Evolutionary conservation across 2,113 vertebrate species (phyloP), one percentile per base, ranked within the genome.

Genomic region (Cryptoleucopteryx plumbea): DNA sequence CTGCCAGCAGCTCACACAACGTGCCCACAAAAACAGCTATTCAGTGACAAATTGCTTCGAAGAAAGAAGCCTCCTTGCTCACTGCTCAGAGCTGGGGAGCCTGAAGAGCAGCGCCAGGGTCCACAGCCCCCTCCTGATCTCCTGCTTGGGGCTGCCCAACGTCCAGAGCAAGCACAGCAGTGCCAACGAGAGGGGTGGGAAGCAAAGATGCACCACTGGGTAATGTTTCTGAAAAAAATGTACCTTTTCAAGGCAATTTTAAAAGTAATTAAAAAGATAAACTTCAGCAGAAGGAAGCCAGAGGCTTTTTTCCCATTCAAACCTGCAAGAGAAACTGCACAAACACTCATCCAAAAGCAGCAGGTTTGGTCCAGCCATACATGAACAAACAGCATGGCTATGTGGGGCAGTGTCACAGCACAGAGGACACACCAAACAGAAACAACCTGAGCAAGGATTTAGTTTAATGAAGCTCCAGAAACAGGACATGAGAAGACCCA

Each of bases 401-500:
- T 1, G 6, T 3, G 2, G 29, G 43, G 47, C 25, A 48, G 29
- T 31, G 22, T 11, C 58, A 25, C 4, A 1, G 20, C 14, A 32
- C 61, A 29, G 38, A 56, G 7, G 40, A 20, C 15, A 27, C 3
- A 1, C 2, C 3, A 5, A 40, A 31, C 7, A 25, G 34, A n/a
- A 68, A 42, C 40, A 55, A 77, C 22, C 20, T 4, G 0, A 20
- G 16, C 1, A 0, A 63, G 18, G 36, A 18, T 48, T 70, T 11
- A 48, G 38, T n/a, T 72, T 31, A 32, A 61, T 6, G 3, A 65
- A 66, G 9, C 29, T 29, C 7, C 31, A 29, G 55, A 62, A 42
- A 34, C 3, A 0, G 21, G n/a, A 42, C 1, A 9, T 2, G 3
- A n/a, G 17, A 78, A 18, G 18, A 34, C 43, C 5, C 53, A 36